phyloP scores from a whole-genome alignment of 2,113 vertebrate genomes.

The Ceyx cyanopectus region DNA sequence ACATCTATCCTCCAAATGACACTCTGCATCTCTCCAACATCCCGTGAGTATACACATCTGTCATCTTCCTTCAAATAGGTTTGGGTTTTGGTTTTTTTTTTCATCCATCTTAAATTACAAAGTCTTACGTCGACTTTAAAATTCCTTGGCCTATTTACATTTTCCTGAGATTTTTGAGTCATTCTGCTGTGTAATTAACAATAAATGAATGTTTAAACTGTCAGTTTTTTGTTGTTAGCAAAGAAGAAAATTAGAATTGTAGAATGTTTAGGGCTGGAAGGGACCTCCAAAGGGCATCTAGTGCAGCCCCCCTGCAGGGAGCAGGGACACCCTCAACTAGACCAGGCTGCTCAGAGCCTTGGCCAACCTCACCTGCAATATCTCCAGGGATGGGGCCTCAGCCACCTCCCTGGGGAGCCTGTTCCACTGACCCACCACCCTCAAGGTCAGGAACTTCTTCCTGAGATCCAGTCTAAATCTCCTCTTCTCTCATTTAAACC shows the following conservation, averaged over 20 bases:
- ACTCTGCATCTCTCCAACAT: constrained; percentile 90
- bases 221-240: background rate
- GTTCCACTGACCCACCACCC: too few species aligned
- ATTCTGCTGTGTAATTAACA: background rate
- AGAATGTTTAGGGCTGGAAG: too few species aligned
- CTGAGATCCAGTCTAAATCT: too few species aligned
- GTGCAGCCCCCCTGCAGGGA: too few species aligned
- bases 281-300: too few species aligned
- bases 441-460: too few species aligned
- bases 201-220: background rate
- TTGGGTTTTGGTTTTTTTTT: background rate
- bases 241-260: background rate
- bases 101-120: background rate
- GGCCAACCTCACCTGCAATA: too few species aligned
- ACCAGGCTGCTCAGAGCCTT: too few species aligned
- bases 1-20: constrained; percentile 87
- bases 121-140: background rate
- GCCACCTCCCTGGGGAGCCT: too few species aligned
- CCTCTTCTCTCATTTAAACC: too few species aligned
- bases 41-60: constrained; percentile 81
- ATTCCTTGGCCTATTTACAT: background rate
- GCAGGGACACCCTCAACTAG: too few species aligned
- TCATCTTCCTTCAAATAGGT: background rate
- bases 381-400: too few species aligned
- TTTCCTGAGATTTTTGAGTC: background rate